Evolutionary conservation across 2,113 vertebrate genomes (phyloP).

Genomic region (Hystrix cristata): DNA sequence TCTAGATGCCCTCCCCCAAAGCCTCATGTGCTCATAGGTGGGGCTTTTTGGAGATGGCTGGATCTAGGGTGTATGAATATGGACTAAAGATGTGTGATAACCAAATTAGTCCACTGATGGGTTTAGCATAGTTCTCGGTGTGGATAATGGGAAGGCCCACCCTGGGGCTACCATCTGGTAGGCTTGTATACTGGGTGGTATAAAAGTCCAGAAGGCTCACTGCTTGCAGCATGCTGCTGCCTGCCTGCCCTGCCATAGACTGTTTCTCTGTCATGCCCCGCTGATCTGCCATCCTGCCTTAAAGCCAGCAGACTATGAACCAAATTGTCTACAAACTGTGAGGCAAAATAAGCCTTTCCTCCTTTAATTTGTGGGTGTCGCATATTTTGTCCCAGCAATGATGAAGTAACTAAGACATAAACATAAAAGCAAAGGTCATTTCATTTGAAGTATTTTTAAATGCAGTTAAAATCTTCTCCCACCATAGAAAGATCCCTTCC

Average conservation of each 20-base stretch:
- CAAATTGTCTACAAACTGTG: not conserved
- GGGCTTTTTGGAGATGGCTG: not conserved
- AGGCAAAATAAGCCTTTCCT: not conserved
- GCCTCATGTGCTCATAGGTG: not conserved
- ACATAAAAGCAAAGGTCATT: not conserved
- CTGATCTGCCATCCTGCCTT: not conserved
- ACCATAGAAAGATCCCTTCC: not conserved
- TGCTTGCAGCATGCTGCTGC: not conserved
- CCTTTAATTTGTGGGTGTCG: not conserved
- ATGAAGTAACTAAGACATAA: not conserved
- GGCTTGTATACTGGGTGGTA: not conserved
- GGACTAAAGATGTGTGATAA: not conserved
- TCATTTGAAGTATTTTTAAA: not conserved
- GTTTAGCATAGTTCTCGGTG: not conserved
- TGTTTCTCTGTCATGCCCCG: not conserved
- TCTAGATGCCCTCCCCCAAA: not conserved
- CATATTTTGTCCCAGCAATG: not conserved
- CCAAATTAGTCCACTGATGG: not conserved
- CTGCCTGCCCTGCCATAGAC: not conserved
- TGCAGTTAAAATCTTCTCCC: not conserved
- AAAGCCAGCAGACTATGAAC: not conserved
- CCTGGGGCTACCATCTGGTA: not conserved
- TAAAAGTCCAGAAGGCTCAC: not conserved
- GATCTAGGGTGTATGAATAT: not conserved
- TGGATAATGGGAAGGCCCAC: too few relatives aligned